phyloP scores from a whole-genome alignment of 1,140 invertebrate species.

The Leptopilina clavipes region DNA sequence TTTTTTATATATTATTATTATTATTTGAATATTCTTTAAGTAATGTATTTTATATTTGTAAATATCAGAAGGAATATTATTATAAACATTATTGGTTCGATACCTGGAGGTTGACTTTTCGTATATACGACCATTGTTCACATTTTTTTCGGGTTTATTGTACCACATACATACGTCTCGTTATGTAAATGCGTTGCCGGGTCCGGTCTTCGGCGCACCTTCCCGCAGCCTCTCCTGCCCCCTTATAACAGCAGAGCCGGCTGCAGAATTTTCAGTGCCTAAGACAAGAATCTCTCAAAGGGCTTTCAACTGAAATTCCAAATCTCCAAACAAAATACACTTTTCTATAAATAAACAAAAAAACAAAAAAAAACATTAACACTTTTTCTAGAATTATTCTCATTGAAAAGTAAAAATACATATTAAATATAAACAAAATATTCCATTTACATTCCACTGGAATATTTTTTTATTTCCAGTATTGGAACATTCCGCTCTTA shows the following conservation, averaged over 20 bases:
- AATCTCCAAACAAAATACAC: neutral
- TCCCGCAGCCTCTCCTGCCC: neutral
- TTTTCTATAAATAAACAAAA: too few species aligned
- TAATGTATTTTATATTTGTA: too few species aligned
- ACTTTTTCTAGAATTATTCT: too few species aligned
- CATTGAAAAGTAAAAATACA: too few species aligned
- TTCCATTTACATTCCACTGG: too few species aligned
- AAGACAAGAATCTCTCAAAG: constrained; percentile 4
- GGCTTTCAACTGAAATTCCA: neutral
- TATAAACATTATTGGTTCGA: neutral
- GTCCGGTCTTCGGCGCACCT: constrained; percentile 30
- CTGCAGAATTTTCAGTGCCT: constrained; percentile 26
- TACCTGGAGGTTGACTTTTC: neutral
- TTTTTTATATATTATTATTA: too few species aligned
- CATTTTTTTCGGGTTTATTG: constrained; percentile 30
- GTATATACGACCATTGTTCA: constrained; percentile 9
- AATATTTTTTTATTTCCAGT: too few species aligned
- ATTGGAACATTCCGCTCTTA: too few species aligned
- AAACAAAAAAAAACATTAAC: too few species aligned
- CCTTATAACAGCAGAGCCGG: constrained; percentile 20
- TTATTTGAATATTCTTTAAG: too few species aligned
- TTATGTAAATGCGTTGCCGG: constrained; percentile 28
- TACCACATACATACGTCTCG: constrained; percentile 26
- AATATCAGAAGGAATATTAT: too few species aligned
- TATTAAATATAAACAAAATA: too few species aligned